Conservation (phyloP, 2,797 vertebrate species). For the Hafferia zeledoni region DNA sequence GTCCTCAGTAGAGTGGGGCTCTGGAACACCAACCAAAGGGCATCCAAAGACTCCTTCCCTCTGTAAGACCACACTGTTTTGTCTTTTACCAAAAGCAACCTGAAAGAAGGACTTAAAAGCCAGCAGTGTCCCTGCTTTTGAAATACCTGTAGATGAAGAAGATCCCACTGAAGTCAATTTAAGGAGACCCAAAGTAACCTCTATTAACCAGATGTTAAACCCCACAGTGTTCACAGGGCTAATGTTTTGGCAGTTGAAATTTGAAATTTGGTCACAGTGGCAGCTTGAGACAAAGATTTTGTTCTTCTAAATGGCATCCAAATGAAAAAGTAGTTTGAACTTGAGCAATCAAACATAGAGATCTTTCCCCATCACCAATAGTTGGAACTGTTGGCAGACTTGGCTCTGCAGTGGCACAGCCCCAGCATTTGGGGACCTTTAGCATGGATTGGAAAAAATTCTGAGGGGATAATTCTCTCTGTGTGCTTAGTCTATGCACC, state of each 20-base stretch:
- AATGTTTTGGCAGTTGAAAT: background rate
- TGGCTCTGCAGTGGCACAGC: background rate
- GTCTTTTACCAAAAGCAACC: background rate
- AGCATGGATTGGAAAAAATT: background rate
- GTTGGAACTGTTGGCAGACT: background rate
- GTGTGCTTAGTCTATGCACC: background rate
- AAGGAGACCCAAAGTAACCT: background rate
- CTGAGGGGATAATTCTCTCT: background rate
- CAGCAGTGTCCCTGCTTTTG: background rate
- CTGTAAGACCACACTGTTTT: background rate
- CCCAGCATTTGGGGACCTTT: background rate
- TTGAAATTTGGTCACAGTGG: background rate
- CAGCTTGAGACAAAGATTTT: background rate
- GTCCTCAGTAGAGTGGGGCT: background rate
- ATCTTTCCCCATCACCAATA: background rate
- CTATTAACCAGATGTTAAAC: background rate
- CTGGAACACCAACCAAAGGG: background rate
- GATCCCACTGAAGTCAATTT: background rate
- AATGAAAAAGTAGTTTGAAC: background rate
- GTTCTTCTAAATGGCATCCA: background rate
- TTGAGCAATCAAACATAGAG: background rate
- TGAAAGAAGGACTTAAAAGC: background rate
- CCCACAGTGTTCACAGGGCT: background rate
- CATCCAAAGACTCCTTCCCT: background rate
- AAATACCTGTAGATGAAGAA: background rate